Percentiles rank a stretch among this genome's conserved stretches.
Conservation (phyloP, 2,797 vertebrate genomes). For the Balearica regulorum region DNA sequence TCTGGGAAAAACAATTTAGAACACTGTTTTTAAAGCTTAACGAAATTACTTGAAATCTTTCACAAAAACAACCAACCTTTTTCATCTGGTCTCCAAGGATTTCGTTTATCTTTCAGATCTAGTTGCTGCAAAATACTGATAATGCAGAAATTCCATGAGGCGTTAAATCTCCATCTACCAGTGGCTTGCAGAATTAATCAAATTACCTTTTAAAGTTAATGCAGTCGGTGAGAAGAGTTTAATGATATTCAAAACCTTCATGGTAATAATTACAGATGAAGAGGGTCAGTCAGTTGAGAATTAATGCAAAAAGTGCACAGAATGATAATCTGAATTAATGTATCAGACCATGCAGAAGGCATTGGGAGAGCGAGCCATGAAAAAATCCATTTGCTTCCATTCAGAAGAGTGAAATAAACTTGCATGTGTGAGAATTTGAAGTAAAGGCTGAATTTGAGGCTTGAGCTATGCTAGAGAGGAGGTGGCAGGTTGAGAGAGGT, state of each 20-base stretch:
- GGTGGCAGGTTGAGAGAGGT: background rate
- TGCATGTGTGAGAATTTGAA: constrained; percentile 43
- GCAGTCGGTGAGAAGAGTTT: constrained; percentile 72
- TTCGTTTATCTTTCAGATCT: constrained; percentile 75
- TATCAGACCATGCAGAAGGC: constrained; percentile 52
- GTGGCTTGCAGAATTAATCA: constrained; percentile 75
- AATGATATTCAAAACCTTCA: constrained; percentile 77
- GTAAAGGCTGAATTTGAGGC: constrained; percentile 7
- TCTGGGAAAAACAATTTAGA: constrained; percentile 67
- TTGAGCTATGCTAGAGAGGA: background rate
- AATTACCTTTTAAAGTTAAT: constrained; percentile 79
- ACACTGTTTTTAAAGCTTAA: constrained; percentile 68
- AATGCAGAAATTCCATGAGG: constrained; percentile 71
- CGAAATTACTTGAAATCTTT: constrained; percentile 69
- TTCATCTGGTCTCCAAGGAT: constrained; percentile 62
- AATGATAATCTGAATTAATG: constrained; percentile 71
- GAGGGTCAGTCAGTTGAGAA: constrained; percentile 76
- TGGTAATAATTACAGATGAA: constrained; percentile 79
- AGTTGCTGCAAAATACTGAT: constrained; percentile 74
- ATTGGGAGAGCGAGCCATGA: constrained; percentile 46
- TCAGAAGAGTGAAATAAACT: constrained; percentile 47
- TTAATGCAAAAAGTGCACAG: constrained; percentile 73
- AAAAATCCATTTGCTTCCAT: constrained; percentile 63
- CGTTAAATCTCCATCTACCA: constrained; percentile 75
- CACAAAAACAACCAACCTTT: constrained; percentile 60